Conservation (phyloP, 1,140 invertebrate species). For the Venustaconcha ellipsiformis region DNA sequence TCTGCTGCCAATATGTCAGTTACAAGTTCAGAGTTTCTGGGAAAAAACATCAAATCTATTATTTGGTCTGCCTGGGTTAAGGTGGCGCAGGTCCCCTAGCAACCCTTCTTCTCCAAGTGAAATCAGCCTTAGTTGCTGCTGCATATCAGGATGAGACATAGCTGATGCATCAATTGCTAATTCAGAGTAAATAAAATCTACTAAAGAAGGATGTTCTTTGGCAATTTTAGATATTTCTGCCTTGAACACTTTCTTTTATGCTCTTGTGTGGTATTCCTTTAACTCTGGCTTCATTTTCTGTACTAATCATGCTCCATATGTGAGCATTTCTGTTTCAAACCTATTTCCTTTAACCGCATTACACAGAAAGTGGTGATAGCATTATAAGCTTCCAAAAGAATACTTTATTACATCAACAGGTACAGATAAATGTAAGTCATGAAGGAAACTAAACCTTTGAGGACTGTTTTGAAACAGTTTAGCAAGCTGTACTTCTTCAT, state of each 20-base stretch:
- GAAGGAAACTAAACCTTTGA: conserved; percentile 18
- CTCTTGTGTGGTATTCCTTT: conserved; percentile 32
- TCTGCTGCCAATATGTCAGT: conserved; percentile 28
- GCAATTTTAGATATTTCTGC: conserved; percentile 17
- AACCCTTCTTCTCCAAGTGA: conserved; percentile 31
- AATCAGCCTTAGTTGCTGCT: conserved; percentile 16
- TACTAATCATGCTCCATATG: conserved; percentile 14
- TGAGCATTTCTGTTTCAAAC: conserved; percentile 13
- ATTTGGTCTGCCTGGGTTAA: too few relatives aligned
- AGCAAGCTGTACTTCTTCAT: conserved; percentile 25
- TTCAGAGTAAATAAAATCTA: conserved; percentile 21
- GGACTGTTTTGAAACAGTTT: conserved; percentile 10
- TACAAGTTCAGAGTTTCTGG: conserved; percentile 12
- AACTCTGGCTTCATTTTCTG: conserved; percentile 4
- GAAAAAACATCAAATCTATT: conserved; percentile 33
- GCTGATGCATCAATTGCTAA: conserved; percentile 9
- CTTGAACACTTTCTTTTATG: conserved; percentile 15
- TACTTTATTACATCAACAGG: conserved; percentile 20
- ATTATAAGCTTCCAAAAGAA: conserved; percentile 6
- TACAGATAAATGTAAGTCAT: conserved; percentile 15
- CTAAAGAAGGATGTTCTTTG: conserved; percentile 3
- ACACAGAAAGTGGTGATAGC: conserved; percentile 2
- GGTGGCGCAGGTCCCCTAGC: conserved; percentile 28
- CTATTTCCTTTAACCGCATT: conserved; percentile 6
- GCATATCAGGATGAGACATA: conserved; percentile 6